A percentile compares a stretch with the other conserved stretches of the same genome.
phyloP scores from a whole-genome alignment of 2,113 vertebrate species.

The Cyphomyrus plagiostoma region DNA sequence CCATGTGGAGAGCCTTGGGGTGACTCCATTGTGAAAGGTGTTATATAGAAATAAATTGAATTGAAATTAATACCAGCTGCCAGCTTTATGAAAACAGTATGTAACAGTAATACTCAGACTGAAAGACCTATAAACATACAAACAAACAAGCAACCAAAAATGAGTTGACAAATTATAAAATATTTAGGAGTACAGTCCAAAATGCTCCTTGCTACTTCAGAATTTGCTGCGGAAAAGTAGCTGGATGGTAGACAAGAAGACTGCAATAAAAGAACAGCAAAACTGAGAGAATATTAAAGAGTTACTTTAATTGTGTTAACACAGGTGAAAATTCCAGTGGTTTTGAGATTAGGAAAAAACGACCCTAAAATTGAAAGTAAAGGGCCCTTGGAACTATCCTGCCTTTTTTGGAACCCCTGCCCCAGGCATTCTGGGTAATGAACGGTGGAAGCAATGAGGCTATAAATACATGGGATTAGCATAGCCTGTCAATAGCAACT shows the following conservation, averaged over 20 bases:
- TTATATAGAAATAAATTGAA: background rate
- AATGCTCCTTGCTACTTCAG: background rate
- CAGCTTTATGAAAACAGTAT: background rate
- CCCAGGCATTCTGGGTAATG: background rate
- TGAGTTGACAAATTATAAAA: background rate
- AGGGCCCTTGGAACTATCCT: background rate
- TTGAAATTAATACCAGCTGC: background rate
- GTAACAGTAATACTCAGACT: background rate
- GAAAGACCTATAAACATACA: background rate
- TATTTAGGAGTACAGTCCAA: background rate
- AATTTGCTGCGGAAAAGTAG: background rate
- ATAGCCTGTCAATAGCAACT: background rate
- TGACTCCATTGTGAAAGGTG: background rate
- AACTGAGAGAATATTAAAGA: background rate
- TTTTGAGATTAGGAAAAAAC: background rate
- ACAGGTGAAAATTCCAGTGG: background rate
- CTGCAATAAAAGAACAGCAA: background rate
- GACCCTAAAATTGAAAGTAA: background rate
- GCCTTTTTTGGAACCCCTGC: background rate
- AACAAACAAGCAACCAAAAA: background rate
- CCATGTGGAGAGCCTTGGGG: background rate
- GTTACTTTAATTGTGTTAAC: background rate
- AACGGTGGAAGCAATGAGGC: background rate
- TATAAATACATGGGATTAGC: background rate
- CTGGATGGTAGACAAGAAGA: background rate